These are phyloP conservation scores for Dolomedes plantarius DNA, from an alignment of 2,888 invertebrate genomes.

Conservation along the genomic window DNA sequence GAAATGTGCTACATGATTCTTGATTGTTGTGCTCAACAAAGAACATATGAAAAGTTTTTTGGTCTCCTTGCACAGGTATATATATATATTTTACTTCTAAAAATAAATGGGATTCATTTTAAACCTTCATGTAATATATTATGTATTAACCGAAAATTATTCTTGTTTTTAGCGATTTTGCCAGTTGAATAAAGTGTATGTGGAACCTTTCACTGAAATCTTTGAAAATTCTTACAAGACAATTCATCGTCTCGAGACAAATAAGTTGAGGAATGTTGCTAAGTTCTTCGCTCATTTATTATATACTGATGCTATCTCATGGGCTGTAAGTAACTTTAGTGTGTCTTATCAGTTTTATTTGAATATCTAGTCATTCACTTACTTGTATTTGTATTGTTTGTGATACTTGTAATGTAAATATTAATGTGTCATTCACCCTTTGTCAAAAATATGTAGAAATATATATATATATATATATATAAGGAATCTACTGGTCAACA, in stretches of 20 bases:
- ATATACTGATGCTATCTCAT: slow-evolving; percentile 96
- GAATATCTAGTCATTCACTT: too few relatives aligned
- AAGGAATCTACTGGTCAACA: too few relatives aligned
- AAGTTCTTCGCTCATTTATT: slow-evolving; percentile 97
- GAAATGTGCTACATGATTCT: slow-evolving; percentile 99
- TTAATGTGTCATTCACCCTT: too few relatives aligned
- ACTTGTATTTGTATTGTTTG: too few relatives aligned
- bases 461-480: too few relatives aligned
- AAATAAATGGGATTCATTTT: not conserved
- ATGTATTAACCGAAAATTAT: not conserved
- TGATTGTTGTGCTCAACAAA: slow-evolving; percentile 98
- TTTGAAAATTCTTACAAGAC: slow-evolving; percentile 96
- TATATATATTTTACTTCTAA: not conserved
- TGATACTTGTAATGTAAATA: too few relatives aligned
- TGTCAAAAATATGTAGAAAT: too few relatives aligned
- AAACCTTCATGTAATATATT: not conserved
- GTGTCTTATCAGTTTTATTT: too few relatives aligned
- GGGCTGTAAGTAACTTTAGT: slow-evolving; percentile 82
- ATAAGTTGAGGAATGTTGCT: slow-evolving; percentile 95
- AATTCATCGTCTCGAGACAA: slow-evolving; percentile 93
- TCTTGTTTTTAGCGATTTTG: slow-evolving; percentile 84
- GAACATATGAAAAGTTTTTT: slow-evolving; percentile 99
- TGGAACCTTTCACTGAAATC: slow-evolving; percentile 94
- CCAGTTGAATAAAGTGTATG: slow-evolving; percentile 92
- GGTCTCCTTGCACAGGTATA: slow-evolving; percentile 91